Evolutionary conservation across 1,140 invertebrate genomes (phyloP).

Genomic region (Papilio helenus): DNA sequence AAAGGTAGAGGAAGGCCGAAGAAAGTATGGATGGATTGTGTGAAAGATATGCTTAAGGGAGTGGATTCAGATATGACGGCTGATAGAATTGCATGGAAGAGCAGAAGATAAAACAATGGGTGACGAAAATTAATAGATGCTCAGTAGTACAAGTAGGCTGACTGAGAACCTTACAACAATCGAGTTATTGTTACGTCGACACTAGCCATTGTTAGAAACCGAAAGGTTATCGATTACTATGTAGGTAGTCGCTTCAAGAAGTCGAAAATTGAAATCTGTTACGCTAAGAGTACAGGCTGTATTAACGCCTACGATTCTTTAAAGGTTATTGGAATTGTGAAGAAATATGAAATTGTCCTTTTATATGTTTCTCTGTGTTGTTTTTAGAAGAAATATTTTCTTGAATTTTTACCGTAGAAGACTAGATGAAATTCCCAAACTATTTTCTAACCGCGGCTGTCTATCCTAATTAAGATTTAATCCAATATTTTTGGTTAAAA

Average conservation of each 20-base stretch:
- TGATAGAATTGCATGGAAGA: too few species aligned
- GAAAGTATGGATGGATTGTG: too few species aligned
- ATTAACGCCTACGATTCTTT: slow-evolving; percentile 6
- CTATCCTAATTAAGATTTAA: too few species aligned
- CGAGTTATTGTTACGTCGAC: neutral
- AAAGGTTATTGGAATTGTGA: neutral
- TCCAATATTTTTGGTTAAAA: neutral
- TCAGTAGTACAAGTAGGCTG: neutral
- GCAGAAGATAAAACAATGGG: slow-evolving; percentile 14
- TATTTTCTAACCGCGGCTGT: too few species aligned
- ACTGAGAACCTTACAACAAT: neutral
- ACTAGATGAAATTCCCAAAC: too few species aligned
- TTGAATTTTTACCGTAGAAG: too few species aligned
- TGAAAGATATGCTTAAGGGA: too few species aligned
- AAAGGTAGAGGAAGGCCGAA: too few species aligned
- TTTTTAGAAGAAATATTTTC: neutral
- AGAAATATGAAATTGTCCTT: neutral
- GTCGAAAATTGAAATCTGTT: slow-evolving; percentile 7
- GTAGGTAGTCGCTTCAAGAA: slow-evolving; percentile 19
- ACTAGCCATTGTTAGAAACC: slow-evolving; percentile 10
- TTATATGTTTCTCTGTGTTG: neutral
- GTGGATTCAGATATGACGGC: too few species aligned
- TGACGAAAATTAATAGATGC: neutral
- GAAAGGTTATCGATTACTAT: slow-evolving; percentile 21
- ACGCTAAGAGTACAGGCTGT: neutral